Conservation (phyloP, 2,888 invertebrate genomes). For the Lottia scabra region DNA sequence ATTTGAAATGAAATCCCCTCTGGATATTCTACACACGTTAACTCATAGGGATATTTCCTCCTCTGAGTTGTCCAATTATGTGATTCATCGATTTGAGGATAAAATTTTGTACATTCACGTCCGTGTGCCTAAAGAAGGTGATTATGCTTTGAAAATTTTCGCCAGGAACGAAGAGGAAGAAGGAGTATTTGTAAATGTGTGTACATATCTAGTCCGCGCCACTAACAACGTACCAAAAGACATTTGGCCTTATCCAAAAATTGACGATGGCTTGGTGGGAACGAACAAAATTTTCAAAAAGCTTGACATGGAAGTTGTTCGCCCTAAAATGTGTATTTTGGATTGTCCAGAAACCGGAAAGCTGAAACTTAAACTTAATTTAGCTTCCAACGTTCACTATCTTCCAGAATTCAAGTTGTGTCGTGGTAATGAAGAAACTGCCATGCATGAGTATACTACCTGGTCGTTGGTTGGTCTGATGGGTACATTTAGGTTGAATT, state of each 20-base stretch:
- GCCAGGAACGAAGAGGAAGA: constrained; percentile 43
- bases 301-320: constrained; percentile 11
- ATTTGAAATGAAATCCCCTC: constrained; percentile 47
- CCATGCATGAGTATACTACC: background rate
- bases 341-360: constrained; percentile 9
- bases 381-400: background rate
- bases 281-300: constrained; percentile 10
- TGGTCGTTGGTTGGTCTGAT: background rate
- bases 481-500: constrained; percentile 4
- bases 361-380: constrained; percentile 8
- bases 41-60: constrained; percentile 43
- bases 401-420: background rate
- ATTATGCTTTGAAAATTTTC: constrained; percentile 59
- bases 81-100: constrained; percentile 46
- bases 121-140: constrained; percentile 50
- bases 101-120: constrained; percentile 48
- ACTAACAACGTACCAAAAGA: constrained; percentile 4
- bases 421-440: background rate
- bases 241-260: constrained; percentile 15
- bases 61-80: constrained; percentile 40
- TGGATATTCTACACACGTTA: constrained; percentile 49
- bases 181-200: constrained; percentile 52
- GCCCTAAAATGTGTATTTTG: constrained; percentile 11
- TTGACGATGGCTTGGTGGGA: constrained; percentile 16
- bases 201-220: constrained; percentile 51